Evolutionary conservation across 2,888 invertebrate genomes (phyloP).

Genomic region (Leucophora obtusa): DNA sequence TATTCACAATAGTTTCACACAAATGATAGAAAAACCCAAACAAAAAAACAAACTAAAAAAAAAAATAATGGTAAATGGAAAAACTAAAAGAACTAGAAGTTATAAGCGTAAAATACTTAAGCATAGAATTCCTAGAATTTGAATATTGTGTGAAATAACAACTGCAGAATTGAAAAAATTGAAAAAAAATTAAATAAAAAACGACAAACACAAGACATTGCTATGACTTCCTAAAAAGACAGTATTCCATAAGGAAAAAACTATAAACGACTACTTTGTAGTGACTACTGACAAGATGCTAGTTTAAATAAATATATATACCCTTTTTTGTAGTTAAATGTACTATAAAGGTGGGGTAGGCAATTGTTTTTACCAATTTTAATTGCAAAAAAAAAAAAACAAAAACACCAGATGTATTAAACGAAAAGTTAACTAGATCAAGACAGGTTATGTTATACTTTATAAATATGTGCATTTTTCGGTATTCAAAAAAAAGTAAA

Average conservation of each 20-base stretch:
- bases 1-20: constrained; percentile 16
- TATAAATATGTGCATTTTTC: too few relatives aligned
- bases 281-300: constrained; percentile 55
- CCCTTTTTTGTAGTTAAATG: not conserved
- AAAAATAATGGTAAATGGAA: constrained; percentile 29
- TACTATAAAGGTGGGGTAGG: not conserved
- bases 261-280: constrained; percentile 14
- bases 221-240: constrained; percentile 58
- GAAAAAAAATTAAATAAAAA: constrained; percentile 1
- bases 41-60: constrained; percentile 22
- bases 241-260: constrained; percentile 45
- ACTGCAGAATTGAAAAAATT: constrained; percentile 45
- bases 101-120: constrained; percentile 68
- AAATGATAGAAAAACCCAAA: constrained; percentile 19
- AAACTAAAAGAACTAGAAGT: constrained; percentile 70
- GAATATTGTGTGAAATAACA: constrained; percentile 64
- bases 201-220: constrained; percentile 44
- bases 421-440: too few relatives aligned
- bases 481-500: too few relatives aligned
- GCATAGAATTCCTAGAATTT: constrained; percentile 66
- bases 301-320: constrained; percentile 36
- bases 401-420: too few relatives aligned
- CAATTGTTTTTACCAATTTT: not conserved
- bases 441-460: too few relatives aligned
- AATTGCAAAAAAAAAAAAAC: too few relatives aligned